Base-by-base conservation (phyloP, 2,888 invertebrate species). In the Liopterus haemorrhoidalis region DNA sequence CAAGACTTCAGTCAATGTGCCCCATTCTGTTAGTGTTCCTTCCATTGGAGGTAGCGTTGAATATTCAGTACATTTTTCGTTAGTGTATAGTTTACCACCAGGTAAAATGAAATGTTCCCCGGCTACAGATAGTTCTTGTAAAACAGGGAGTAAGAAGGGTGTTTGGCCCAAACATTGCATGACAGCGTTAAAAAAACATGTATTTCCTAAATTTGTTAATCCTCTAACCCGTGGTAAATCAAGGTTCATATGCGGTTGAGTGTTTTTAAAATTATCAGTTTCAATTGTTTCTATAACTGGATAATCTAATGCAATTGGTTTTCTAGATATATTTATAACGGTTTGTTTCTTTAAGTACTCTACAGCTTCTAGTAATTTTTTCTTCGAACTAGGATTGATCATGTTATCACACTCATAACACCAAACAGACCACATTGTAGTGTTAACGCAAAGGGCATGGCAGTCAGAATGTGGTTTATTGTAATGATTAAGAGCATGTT, bases 171-270 rank as follows among this genome's bases (percentile, higher is more conserved):
- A 71, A 64, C 90, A 90, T 70, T 96, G 96, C 73, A 96, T 78
- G 5, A 95, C 93, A 18, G 95, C 90, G 72, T 96, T 96, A 66
- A 96, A 93, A 69, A 94, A 96, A 65, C 96, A 96, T 1, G 96
- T 96, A 65, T 96, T 96, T 36, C 96, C 95, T 62, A 95, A 72
- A 71, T 96, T 96, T 38, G 77, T 75, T 28, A 96, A 71, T 0
- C 96, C 96, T 70, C 90, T 70, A 1, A 82, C 80, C 27, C 80
- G 69, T 0, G 76, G 77, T 48, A 76, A 38, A 20, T 31, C 38
- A 11, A 32, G 6, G 21, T 41, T 25, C 9, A 38, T n/a, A 5
- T 12, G 28, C 15, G 12, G 19, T 22, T 22, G 32, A 31, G 9
- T 28, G 15, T 28, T 32, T 2, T 20, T 24, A 16, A 43, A 3